Base-by-base conservation (phyloP, 2,797 vertebrate genomes). In the Amblyopsis hoosieri region DNA sequence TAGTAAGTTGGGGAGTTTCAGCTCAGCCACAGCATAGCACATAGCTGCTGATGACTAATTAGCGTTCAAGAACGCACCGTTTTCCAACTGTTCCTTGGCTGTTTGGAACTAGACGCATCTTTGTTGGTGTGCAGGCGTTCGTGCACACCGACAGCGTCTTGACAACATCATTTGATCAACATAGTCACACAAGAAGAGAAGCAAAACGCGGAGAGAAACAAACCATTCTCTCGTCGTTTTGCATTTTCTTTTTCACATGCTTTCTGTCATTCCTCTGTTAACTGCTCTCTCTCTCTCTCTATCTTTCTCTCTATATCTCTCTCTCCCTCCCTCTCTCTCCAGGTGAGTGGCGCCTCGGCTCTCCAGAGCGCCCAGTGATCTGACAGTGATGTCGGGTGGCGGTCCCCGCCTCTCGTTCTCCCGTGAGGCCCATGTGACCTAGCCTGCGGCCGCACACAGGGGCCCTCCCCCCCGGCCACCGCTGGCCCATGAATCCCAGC, bases 401-500 rank as follows among this genome's bases (percentile, higher is more conserved):
- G 75, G 83, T 80, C 76, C 76, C 55, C 78, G 74, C 84, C 90
- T 88, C 75, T 82, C 84, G 11, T 91, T 93, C 81, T 91, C 91
- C 86, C 88, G 89, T 69, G 89, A 91, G 80, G 90, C 93, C 85
- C 93, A 94, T 94, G 92, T 94, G 90, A 94, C 93, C 91, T 94
- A 94, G 86, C 88, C 85, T 74, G 74, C 76, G 76, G 79, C 83
- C 72, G 71, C 78, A 72, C 75, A 74, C 76, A 83, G 88, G 89
- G 90, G 88, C 83, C 82, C 82, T 79, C 1, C 14, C 87, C 47
- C 65, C 72, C 79, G 69, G 51, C 57, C 80, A 81, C 82, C 80
- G 84, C 85, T 79, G 90, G 89, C 86, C 89, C 85, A 94, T 94
- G 93, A 93, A 93, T 94, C 91, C 93, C 85, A 90, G 85, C 87